Conservation (phyloP, 2,113 vertebrate species). For the Montifringilla adamsi region DNA sequence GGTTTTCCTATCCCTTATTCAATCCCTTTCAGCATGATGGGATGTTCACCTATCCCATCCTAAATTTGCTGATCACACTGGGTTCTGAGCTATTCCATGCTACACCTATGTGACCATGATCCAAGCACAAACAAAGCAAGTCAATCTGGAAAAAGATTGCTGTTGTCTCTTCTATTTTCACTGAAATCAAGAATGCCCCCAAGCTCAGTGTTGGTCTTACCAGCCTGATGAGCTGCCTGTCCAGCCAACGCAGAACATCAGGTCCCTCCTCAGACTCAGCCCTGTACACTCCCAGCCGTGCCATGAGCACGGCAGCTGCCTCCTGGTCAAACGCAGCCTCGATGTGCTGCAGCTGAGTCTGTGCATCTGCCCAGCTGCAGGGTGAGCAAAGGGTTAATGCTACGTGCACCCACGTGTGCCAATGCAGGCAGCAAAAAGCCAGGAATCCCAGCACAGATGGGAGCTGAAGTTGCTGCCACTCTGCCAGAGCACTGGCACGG, state of each 20-base stretch:
- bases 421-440: not conserved
- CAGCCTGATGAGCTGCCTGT: constrained; percentile 95
- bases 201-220: constrained; percentile 69
- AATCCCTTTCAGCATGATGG: not conserved
- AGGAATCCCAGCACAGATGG: not conserved
- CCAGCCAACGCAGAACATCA: constrained; percentile 93
- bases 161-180: not conserved
- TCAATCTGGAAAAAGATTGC: not conserved
- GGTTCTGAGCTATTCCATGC: not conserved
- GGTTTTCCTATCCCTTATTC: not conserved
- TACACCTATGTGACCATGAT: not conserved
- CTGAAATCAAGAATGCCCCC: not conserved
- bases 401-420: not conserved
- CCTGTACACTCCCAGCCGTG: constrained; percentile 90
- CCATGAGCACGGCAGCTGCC: constrained; percentile 93
- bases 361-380: constrained; percentile 92
- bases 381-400: constrained; percentile 19
- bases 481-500: not conserved
- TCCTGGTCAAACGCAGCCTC: constrained; percentile 96
- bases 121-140: not conserved
- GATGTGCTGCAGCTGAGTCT: constrained; percentile 93
- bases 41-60: not conserved
- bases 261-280: constrained; percentile 95
- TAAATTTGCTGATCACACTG: not conserved
- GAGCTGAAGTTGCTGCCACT: not conserved